Evolutionary conservation across 1,140 invertebrate species (phyloP).

Genomic region (Drosophila subpulchrella): DNA sequence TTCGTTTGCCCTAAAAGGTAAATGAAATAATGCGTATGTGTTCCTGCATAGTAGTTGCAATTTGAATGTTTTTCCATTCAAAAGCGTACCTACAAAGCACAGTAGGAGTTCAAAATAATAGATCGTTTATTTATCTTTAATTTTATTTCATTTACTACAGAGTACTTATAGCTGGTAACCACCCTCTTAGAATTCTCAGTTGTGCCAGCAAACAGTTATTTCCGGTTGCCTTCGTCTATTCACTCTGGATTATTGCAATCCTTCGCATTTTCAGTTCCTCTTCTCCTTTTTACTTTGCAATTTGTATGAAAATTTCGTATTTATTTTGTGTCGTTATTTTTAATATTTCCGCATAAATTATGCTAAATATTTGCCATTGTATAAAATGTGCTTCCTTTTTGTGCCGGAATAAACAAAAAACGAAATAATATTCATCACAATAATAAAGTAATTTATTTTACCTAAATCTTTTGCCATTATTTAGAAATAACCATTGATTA

Average conservation of each 20-base stretch:
- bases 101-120: not conserved
- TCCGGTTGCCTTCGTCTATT: slow-evolving; percentile 35
- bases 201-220: slow-evolving; percentile 24
- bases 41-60: not conserved
- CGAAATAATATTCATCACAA: not conserved
- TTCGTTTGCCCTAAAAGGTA: not conserved
- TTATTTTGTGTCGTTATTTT: slow-evolving; percentile 40
- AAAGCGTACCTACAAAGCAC: not conserved
- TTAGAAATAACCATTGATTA: not conserved
- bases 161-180: slow-evolving; percentile 4
- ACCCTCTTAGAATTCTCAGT: slow-evolving; percentile 6
- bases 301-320: slow-evolving; percentile 29
- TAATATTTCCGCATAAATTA: slow-evolving; percentile 54
- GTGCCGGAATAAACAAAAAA: not conserved
- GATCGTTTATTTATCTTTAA: slow-evolving; percentile 8
- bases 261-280: slow-evolving; percentile 1
- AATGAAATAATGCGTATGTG: slow-evolving; percentile 6
- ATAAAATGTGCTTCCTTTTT: not conserved
- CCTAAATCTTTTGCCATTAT: too few relatives aligned
- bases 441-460: too few relatives aligned
- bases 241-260: slow-evolving; percentile 24
- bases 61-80: not conserved
- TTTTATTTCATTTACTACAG: not conserved
- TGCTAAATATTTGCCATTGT: slow-evolving; percentile 51
- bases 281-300: slow-evolving; percentile 8